These are phyloP conservation scores for Camponotus vicinus DNA, from an alignment of 1,140 invertebrate genomes.

Conservation along the genomic window DNA sequence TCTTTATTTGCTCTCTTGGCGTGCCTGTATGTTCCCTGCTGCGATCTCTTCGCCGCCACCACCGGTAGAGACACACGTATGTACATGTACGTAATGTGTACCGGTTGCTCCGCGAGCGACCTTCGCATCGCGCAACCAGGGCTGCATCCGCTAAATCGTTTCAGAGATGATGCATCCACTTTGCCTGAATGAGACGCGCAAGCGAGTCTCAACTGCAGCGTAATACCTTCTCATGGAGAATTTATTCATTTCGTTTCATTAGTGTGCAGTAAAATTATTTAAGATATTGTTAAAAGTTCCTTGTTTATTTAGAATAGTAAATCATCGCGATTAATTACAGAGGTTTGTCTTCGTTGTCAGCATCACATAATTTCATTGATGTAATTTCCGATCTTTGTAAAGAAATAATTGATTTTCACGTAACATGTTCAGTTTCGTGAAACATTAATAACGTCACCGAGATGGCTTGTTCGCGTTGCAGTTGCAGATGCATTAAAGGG, in stretches of 20 bases:
- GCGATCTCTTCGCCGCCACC: conserved; percentile 67
- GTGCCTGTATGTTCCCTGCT: conserved; percentile 73
- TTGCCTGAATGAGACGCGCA: not conserved
- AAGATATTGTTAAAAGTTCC: too few species aligned
- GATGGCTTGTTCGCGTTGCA: not conserved
- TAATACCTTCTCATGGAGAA: not conserved
- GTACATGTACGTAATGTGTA: conserved; percentile 61
- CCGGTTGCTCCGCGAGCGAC: conserved; percentile 43
- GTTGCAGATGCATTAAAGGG: conserved; percentile 25
- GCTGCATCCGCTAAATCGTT: conserved; percentile 31
- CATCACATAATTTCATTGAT: not conserved
- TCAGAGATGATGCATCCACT: not conserved
- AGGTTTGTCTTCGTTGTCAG: not conserved
- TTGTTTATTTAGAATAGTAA: not conserved
- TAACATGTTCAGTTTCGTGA: not conserved
- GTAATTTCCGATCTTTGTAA: not conserved
- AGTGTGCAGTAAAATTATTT: not conserved
- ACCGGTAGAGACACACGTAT: conserved; percentile 58
- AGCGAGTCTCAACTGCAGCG: not conserved
- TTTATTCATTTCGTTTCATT: not conserved
- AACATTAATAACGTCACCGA: not conserved
- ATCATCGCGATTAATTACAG: not conserved
- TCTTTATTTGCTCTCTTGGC: conserved; percentile 76
- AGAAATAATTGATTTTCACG: not conserved
- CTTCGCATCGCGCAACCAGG: conserved; percentile 49